Base-by-base conservation (phyloP, 2,113 vertebrate species). In the Mus spicilegus region DNA sequence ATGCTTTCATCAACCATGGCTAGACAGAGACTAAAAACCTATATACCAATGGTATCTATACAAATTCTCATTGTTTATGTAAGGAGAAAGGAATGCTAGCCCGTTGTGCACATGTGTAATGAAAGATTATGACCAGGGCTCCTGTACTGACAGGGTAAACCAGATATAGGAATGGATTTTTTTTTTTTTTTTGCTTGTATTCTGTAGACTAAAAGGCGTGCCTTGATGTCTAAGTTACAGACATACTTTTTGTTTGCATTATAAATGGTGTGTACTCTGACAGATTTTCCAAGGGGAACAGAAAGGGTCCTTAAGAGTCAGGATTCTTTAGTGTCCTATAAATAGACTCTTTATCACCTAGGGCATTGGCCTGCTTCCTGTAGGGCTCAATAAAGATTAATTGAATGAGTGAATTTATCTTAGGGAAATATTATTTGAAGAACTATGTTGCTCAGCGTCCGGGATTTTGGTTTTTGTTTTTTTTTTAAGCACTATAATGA, bases 301-400 rank as follows among this genome's bases (percentile, higher is more conserved):
- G 33, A 46, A 28, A 13, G 19, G 16, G 28, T 96, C 94, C 91
- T 96, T 96, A 95, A 97, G 92, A 94, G 94, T 94, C 96, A 93
- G 95, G 95, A 76, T 97, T 97, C 96, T 97, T 97, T 97, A 97
- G 96, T 95, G 91, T 96, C 97, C 94, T 91, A 95, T 95, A 95
- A 97, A 97, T 96, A 89, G 94, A 95, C 86, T 97, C 96, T 96
- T 98, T 97, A 97, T 93, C 56, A 87, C 95, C 95, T 95, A 78
- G 86, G 95, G 93, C 87, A 61, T 49, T 90, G 87, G 89, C 96
- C 95, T 93, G 75, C 80, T 96, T 97, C 94, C 94, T 91, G 95
- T 77, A 73, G 75, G 80, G 75, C 89, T 96, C 96, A 90, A 95
- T 95, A 96, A 97, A 96, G 93, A 97, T 94, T 88, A 94, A 95